phyloP scores from a whole-genome alignment of 1,140 invertebrate species.

The Pogonomyrmex californicus region DNA sequence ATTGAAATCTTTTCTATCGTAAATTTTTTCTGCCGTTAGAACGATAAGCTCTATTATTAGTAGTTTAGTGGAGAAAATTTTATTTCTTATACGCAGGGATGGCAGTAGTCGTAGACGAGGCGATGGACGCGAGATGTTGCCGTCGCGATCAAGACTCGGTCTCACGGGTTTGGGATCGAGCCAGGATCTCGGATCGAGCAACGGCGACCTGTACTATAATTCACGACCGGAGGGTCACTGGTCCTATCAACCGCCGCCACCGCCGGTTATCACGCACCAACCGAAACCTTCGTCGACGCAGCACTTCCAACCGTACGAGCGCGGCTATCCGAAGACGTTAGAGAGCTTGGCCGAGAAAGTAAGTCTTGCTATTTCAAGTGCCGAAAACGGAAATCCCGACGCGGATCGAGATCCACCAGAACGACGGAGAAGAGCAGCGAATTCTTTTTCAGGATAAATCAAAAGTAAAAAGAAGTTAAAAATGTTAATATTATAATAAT shows the following conservation, averaged over 20 bases:
- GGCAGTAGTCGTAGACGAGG: constrained; percentile 85
- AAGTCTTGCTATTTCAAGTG: constrained; percentile 68
- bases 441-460: background rate
- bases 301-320: constrained; percentile 93
- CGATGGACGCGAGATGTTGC: constrained; percentile 91
- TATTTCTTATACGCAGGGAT: constrained; percentile 79
- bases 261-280: constrained; percentile 95
- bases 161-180: constrained; percentile 88
- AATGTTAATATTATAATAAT: background rate
- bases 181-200: constrained; percentile 87
- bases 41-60: background rate
- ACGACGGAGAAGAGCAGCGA: background rate
- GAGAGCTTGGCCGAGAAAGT: constrained; percentile 96
- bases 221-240: constrained; percentile 88
- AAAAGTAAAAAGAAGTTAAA: background rate
- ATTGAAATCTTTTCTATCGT: constrained; percentile 1
- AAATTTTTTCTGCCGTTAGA: background rate
- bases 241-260: constrained; percentile 91
- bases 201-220: constrained; percentile 94
- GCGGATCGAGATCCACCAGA: constrained; percentile 63
- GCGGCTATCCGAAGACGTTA: constrained; percentile 95
- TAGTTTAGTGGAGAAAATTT: background rate
- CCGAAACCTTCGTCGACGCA: constrained; percentile 92
- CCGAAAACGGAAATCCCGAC: constrained; percentile 38
- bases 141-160: constrained; percentile 91